phyloP scores from a whole-genome alignment of 1,140 invertebrate species.

The Sitobion miscanthi region DNA sequence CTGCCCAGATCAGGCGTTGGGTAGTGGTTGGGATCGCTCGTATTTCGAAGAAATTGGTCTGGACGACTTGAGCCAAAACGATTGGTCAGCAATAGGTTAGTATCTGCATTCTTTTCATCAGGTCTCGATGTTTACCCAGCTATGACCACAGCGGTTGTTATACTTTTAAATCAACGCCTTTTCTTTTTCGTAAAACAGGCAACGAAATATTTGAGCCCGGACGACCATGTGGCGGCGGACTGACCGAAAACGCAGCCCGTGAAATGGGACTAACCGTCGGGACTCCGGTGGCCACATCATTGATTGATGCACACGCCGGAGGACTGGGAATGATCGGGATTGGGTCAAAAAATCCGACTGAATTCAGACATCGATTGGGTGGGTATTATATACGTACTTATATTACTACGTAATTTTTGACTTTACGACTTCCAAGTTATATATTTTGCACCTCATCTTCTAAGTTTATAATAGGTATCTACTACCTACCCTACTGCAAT shows the following conservation, averaged over 20 bases:
- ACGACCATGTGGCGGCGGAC: constrained; percentile 72
- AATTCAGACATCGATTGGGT: constrained; percentile 70
- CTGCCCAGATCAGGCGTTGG: constrained; percentile 67
- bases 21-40: constrained; percentile 72
- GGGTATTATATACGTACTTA: constrained; percentile 52
- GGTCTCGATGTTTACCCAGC: neutral
- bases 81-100: constrained; percentile 79
- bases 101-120: neutral
- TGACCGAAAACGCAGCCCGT: constrained; percentile 71
- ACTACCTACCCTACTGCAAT: no score
- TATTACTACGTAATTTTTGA: no score
- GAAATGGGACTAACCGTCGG: constrained; percentile 73
- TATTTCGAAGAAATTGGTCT: constrained; percentile 81
- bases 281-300: constrained; percentile 82
- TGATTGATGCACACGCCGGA: constrained; percentile 96
- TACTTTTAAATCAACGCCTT: neutral
- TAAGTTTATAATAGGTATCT: no score
- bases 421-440: no score
- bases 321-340: constrained; percentile 81
- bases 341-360: constrained; percentile 66
- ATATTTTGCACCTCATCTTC: no score
- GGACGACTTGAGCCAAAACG: constrained; percentile 73
- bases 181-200: constrained; percentile 62
- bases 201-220: constrained; percentile 75
- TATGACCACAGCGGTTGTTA: neutral